Evolutionary conservation across 2,888 invertebrate genomes (phyloP).

Genomic region (Brachypterus glaber): DNA sequence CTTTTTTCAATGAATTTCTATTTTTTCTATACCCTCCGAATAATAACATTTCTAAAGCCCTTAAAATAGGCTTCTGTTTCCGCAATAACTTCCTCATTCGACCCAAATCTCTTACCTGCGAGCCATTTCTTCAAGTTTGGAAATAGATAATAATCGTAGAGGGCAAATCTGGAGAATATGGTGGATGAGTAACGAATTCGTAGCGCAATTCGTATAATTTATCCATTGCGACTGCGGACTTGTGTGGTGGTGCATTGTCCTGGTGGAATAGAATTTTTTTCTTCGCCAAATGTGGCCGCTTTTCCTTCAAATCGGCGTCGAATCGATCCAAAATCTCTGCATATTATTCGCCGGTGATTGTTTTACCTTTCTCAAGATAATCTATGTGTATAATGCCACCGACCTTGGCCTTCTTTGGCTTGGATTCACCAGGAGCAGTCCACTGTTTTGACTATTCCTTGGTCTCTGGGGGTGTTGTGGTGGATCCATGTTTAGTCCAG

Average conservation of each 20-base stretch:
- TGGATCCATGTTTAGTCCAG: conserved; percentile 28
- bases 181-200: neutral
- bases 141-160: too few relatives aligned
- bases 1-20: too few relatives aligned
- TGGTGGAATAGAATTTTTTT: conserved; percentile 20
- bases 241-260: conserved; percentile 19
- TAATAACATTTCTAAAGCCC: conserved; percentile 6
- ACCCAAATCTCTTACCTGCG: conserved; percentile 10
- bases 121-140: conserved; percentile 12
- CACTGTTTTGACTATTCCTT: conserved; percentile 19
- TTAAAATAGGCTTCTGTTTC: conserved; percentile 14
- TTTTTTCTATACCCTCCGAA: too few relatives aligned
- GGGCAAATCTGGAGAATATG: neutral
- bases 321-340: conserved; percentile 16
- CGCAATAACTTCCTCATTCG: conserved; percentile 10
- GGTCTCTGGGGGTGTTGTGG: conserved; percentile 23
- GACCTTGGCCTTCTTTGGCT: conserved; percentile 22
- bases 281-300: conserved; percentile 15
- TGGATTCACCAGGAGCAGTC: conserved; percentile 12
- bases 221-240: too few relatives aligned
- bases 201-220: too few relatives aligned
- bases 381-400: conserved; percentile 15
- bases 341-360: conserved; percentile 17
- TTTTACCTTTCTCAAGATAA: conserved; percentile 17
- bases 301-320: conserved; percentile 14